Percentiles rank a stretch among this genome's conserved stretches.
Evolutionary conservation across 23 tunicate species (phyloP).

Genomic region (Trididemnum miniatum): DNA sequence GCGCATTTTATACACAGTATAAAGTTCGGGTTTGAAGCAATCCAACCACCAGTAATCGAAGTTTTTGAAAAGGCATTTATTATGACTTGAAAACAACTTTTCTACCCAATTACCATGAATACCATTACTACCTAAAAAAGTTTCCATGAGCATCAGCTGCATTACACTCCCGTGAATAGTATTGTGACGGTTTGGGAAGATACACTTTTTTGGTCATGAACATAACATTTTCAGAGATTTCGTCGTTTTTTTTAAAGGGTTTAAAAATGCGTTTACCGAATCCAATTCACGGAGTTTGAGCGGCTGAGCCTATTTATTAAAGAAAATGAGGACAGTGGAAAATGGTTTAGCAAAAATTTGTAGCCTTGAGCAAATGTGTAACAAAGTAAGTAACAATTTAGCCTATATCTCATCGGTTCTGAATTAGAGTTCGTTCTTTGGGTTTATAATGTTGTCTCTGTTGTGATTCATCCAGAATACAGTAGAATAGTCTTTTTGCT

Average conservation of each 20-base stretch:
- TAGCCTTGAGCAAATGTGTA: conserved; percentile 11
- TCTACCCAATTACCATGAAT: background rate
- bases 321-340: conserved; percentile 3
- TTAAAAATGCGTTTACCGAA: background rate
- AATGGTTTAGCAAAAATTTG: background rate
- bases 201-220: conserved; percentile 4
- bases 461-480: background rate
- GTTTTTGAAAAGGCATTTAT: background rate
- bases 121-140: background rate
- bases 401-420: background rate
- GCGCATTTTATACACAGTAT: background rate
- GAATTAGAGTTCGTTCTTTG: background rate
- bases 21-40: background rate
- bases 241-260: background rate
- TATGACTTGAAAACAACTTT: background rate
- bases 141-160: background rate
- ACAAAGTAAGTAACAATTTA: background rate
- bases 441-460: background rate
- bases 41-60: background rate
- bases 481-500: background rate
- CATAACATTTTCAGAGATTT: background rate
- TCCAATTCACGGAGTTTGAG: background rate
- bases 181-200: background rate
- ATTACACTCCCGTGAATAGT: background rate
- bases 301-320: background rate